These are phyloP conservation scores for Poecilus cupreus DNA, from an alignment of 2,888 invertebrate genomes.

Conservation along the genomic window DNA sequence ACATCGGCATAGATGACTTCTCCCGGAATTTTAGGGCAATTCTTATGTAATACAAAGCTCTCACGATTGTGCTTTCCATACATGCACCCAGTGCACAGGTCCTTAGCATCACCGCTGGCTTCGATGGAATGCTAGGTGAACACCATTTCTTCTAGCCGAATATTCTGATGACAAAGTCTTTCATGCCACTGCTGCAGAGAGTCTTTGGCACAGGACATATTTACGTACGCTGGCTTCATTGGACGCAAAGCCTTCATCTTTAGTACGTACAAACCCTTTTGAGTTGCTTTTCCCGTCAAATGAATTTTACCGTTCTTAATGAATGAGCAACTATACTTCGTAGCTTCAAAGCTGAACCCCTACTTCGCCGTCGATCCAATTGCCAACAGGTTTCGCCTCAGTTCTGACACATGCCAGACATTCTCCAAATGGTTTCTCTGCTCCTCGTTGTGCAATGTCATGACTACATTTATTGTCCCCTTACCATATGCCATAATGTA, in stretches of 20 bases:
- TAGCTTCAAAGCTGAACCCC: too few relatives aligned
- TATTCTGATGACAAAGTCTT: slow-evolving; percentile 60
- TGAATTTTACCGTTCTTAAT: too few relatives aligned
- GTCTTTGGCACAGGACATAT: too few relatives aligned
- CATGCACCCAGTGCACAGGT: slow-evolving; percentile 62
- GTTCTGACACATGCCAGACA: too few relatives aligned
- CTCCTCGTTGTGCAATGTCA: background rate
- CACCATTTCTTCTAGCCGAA: slow-evolving; percentile 54
- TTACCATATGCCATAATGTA: background rate
- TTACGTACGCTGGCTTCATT: too few relatives aligned
- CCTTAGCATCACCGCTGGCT: slow-evolving; percentile 25
- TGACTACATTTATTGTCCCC: background rate
- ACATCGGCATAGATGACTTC: slow-evolving; percentile 60
- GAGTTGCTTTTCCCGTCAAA: too few relatives aligned
- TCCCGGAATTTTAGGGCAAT: slow-evolving; percentile 61
- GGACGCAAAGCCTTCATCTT: too few relatives aligned
- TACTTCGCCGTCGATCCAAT: too few relatives aligned
- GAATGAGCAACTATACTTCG: too few relatives aligned
- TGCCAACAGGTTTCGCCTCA: too few relatives aligned
- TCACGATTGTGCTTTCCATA: slow-evolving; percentile 61
- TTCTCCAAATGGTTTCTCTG: background rate
- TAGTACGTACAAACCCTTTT: too few relatives aligned
- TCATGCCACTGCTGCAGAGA: slow-evolving; percentile 59
- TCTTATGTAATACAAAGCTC: slow-evolving; percentile 49
- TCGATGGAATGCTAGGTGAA: slow-evolving; percentile 9